These are phyloP conservation scores for Leucoraja erinaceus DNA, from an alignment of 2,113 vertebrate genomes.

Conservation along the genomic window DNA sequence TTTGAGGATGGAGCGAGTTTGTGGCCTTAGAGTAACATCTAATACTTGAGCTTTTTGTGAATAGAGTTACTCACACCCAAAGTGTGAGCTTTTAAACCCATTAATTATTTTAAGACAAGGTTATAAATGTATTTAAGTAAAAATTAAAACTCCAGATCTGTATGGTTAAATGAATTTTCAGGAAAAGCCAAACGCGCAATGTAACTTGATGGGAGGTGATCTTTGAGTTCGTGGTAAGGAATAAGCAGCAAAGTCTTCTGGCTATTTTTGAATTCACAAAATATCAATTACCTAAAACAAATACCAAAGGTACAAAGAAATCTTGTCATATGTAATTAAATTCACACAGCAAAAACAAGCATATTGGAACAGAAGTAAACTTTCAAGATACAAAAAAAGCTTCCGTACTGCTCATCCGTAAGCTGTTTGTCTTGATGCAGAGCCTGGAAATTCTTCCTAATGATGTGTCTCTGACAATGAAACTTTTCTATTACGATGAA, in stretches of 20 bases:
- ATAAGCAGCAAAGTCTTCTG: background rate
- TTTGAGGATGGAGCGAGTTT: background rate
- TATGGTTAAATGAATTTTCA: background rate
- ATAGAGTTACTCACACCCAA: background rate
- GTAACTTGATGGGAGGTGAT: background rate
- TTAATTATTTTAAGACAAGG: background rate
- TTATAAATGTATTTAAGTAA: background rate
- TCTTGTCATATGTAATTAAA: background rate
- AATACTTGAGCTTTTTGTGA: background rate
- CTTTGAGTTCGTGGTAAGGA: background rate
- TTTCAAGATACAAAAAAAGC: constrained; percentile 39
- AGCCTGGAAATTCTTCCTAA: constrained; percentile 59
- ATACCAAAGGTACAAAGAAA: background rate
- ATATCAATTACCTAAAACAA: background rate
- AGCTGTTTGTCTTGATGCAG: constrained; percentile 61
- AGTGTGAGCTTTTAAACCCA: background rate
- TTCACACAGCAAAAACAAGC: constrained; percentile 32
- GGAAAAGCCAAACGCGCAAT: background rate
- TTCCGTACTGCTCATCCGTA: constrained; percentile 49
- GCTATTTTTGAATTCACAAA: background rate
- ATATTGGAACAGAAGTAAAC: constrained; percentile 11
- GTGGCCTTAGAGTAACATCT: background rate
- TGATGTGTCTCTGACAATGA: constrained; percentile 62
- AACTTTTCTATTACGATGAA: constrained; percentile 61
- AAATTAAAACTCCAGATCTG: background rate